Evolutionary conservation across 2,888 invertebrate species (phyloP), one percentile per base, ranked within the genome.

Genomic region (Electrophaes corylata): DNA sequence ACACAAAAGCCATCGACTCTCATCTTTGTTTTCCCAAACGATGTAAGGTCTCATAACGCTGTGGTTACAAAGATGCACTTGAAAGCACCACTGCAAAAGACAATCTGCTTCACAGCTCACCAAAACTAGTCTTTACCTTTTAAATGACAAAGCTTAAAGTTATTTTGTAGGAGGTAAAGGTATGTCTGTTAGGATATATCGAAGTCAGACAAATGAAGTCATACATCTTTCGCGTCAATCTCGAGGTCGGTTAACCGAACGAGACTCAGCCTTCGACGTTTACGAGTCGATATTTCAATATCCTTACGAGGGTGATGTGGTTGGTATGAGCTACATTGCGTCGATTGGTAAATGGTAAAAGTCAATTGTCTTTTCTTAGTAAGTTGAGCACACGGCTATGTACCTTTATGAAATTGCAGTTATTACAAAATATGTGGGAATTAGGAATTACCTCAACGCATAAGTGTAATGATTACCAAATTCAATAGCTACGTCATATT

Each of bases 211-310:
- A 88, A 91, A 91, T 91, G 88, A 91, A 91, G 91, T 75, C 84
- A 89, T 91, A 83, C 81, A 79, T 91, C 90, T 86, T 67, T 66
- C 65, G 68, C 73, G 82, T 84, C 86, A 84, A 83, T 86, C 83
- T 82, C 71, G 67, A 70, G 82, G 78, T 86, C 83, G 83, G 87
- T 88, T 86, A 84, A 80, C 80, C 70, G 82, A 81, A 79, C 81
- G 79, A 84, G 81, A 74, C 72, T 76, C 81, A 79, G 71, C 77
- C 74, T 80, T 75, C 73, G 86, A 85, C 86, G 56, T 91, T 91
- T 91, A 91, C 75, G 89, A 82, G 81, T 81, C 82, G 76, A 91
- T 91, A 91, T 89, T 90, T 91, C 90, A 91, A 88, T 91, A 89
- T 90, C 78, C 88, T 90, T 91, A 91, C 84, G 89, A 91, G 91